phyloP scores from a whole-genome alignment of 2,113 vertebrate species.

The Caracal caracal region DNA sequence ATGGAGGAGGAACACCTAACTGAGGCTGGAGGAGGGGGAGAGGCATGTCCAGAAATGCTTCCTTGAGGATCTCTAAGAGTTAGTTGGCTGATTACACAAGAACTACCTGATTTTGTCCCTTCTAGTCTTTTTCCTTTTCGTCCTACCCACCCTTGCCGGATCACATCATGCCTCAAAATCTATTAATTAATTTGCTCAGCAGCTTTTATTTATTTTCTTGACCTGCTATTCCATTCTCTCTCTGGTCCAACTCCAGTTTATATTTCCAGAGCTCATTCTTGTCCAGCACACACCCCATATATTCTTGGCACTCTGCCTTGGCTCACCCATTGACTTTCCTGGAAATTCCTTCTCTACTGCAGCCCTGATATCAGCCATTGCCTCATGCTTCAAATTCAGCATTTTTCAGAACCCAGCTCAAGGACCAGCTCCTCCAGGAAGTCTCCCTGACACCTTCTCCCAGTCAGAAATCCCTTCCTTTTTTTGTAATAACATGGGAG shows the following conservation, averaged over 20 bases:
- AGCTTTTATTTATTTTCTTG: constrained; percentile 6
- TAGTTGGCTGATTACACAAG: neutral
- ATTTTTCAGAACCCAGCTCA: constrained; percentile 18
- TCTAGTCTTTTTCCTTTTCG: neutral
- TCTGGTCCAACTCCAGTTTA: neutral
- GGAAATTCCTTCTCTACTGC: neutral
- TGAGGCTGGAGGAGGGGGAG: neutral
- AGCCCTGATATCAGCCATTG: neutral
- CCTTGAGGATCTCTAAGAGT: neutral
- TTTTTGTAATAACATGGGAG: neutral
- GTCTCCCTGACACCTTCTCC: neutral
- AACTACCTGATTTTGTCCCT: neutral
- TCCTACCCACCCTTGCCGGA: neutral
- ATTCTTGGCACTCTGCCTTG: neutral
- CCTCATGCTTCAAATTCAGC: neutral
- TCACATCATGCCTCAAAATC: neutral
- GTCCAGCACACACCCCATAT: rapidly evolving
- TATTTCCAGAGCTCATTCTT: neutral
- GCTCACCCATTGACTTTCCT: neutral
- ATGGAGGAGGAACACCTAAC: neutral
- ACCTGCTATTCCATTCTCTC: neutral
- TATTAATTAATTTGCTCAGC: neutral
- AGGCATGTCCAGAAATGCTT: neutral
- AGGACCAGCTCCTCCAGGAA: neutral
- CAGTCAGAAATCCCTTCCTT: neutral